A percentile compares a stretch with the other conserved stretches of the same genome.
phyloP scores from a whole-genome alignment of 2,888 invertebrate species.

The Julus scandinavius region DNA sequence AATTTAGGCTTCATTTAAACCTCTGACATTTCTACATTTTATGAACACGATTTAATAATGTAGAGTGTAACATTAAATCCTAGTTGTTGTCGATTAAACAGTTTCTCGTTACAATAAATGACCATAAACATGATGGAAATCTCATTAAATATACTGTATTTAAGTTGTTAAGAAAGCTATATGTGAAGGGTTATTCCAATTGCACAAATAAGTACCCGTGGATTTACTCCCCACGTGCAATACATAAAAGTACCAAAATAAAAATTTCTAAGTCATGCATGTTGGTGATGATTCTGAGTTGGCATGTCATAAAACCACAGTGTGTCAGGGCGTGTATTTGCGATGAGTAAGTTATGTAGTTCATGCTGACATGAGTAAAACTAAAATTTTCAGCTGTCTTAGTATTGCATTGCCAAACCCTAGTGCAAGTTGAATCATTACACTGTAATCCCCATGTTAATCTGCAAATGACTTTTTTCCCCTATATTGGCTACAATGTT shows the following conservation, averaged over 20 bases:
- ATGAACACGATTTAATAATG: slow-evolving; percentile 1
- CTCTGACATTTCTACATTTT: neutral
- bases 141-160: neutral
- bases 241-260: neutral
- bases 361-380: neutral
- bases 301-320: neutral
- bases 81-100: neutral
- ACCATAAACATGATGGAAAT: neutral
- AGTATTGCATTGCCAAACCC: neutral
- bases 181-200: too few relatives aligned
- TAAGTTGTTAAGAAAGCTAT: too few relatives aligned
- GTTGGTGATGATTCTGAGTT: neutral
- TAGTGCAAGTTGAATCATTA: too few relatives aligned
- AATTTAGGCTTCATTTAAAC: neutral
- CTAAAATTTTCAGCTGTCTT: neutral
- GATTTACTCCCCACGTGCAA: neutral
- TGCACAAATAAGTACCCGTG: neutral
- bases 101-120: neutral
- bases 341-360: neutral
- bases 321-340: neutral
- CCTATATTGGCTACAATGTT: too few relatives aligned
- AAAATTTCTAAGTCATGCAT: neutral
- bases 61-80: neutral
- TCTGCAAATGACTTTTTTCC: too few relatives aligned
- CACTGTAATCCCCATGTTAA: too few relatives aligned